phyloP scores from a whole-genome alignment of 2,113 vertebrate genomes.

The Spermophilus dauricus region DNA sequence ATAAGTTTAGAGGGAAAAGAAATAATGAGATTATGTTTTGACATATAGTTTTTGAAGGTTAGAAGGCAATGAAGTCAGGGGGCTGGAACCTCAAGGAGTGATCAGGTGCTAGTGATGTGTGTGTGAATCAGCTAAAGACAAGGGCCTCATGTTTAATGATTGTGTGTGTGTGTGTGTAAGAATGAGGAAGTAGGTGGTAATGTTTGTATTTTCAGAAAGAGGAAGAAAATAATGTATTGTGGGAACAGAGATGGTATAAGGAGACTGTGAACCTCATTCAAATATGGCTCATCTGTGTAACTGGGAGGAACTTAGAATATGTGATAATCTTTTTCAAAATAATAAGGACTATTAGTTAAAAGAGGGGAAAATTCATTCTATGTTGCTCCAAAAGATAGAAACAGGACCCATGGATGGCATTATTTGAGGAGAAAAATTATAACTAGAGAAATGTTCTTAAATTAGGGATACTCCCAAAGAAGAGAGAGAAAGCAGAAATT shows the following conservation, averaged over 20 bases:
- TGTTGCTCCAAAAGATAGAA: neutral
- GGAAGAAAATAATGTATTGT: neutral
- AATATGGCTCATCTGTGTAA: neutral
- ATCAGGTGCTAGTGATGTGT: neutral
- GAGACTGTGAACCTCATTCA: neutral
- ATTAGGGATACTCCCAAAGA: neutral
- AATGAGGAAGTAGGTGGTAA: neutral
- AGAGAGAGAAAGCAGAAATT: too few relatives aligned
- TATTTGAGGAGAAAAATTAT: neutral
- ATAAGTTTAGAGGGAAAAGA: neutral
- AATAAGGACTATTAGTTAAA: neutral
- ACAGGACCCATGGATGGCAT: neutral
- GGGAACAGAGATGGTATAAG: neutral
- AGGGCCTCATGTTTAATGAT: neutral
- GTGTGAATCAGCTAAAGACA: neutral
- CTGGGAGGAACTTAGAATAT: neutral
- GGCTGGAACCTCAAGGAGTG: neutral
- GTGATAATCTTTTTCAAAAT: neutral
- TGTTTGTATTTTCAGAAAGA: neutral
- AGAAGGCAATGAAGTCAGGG: neutral
- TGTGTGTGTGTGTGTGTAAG: neutral
- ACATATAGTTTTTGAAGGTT: neutral
- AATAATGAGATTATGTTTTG: neutral
- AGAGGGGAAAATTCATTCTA: neutral
- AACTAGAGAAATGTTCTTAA: neutral